Base-by-base conservation (phyloP, 2,797 vertebrate genomes). In the Anas acuta region DNA sequence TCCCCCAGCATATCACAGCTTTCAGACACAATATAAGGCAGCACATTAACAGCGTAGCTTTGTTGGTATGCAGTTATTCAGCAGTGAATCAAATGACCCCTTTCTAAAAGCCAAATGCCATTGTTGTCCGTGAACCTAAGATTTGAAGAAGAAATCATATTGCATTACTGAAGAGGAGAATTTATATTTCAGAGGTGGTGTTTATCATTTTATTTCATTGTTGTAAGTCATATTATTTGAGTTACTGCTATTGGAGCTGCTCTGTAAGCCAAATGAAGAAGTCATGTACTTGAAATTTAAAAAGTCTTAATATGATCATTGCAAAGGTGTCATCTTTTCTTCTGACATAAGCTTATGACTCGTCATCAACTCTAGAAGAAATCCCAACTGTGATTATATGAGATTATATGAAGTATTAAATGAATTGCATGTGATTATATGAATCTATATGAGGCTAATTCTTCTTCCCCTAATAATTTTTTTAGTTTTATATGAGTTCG, bases 21-120 rank as follows among this genome's bases (percentile, higher is more conserved):
- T 95, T 96, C 90, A 94, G 53, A 2, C 26, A 28, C 86, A 73
- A 61, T 86, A 86, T 88, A n/a, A 73, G 82, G 75, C 17, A 32
- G 45, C 80, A 78, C 70, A 72, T 83, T 47, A 78, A 93, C 89
- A 92, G 70, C 30, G 25, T 92, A 79, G 89, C 93, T 97, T 96
- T 96, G 92, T 93, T 95, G 91, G 67, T 82, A 66, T 92, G 90
- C 70, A 32, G 57, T 87, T 89, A 62, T 87, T 93, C 84, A 53
- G 87, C 94, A 95, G 81, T 43, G 60, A 93, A 91, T 95, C 79
- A 94, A 86, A 84, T 32, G 77, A 43, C 57, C 81, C 25, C 37
- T 93, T 94, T 88, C 64, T 76, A 58, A 82, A 90, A 77, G 70
- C 41, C 69, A 87, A 73, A 54, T 73, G 39, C 37, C 74, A 13